These are phyloP conservation scores for Chorisops tibialis DNA, from an alignment of 2,888 invertebrate genomes.

Conservation along the genomic window DNA sequence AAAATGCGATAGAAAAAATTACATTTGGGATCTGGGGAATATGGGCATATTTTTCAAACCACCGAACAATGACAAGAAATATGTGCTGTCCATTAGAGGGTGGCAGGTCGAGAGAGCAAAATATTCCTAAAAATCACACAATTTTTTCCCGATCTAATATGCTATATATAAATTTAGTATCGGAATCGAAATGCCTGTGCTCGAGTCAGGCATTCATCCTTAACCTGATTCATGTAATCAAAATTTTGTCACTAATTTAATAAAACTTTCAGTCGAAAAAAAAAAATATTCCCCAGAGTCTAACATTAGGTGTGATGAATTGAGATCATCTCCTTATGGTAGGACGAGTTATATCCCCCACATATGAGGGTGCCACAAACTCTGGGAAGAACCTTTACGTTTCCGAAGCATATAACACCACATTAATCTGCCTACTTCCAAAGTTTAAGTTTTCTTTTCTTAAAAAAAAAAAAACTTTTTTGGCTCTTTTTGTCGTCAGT, in stretches of 20 bases:
- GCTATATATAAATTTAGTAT: neutral
- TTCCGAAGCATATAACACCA: neutral
- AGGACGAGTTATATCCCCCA: neutral
- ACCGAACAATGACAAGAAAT: slow-evolving; percentile 26
- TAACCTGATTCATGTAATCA: neutral
- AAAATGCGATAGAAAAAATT: slow-evolving; percentile 40
- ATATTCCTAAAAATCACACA: slow-evolving; percentile 14
- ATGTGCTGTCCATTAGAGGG: slow-evolving; percentile 19
- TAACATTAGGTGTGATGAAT: neutral
- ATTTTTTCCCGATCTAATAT: neutral
- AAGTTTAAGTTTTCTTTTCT: neutral
- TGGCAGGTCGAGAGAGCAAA: neutral
- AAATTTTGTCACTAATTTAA: slow-evolving; percentile 12
- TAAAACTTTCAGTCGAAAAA: slow-evolving; percentile 4
- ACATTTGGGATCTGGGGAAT: slow-evolving; percentile 49
- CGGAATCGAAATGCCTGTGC: neutral
- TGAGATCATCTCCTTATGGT: neutral
- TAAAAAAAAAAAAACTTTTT: neutral
- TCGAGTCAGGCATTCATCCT: neutral
- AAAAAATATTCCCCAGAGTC: slow-evolving; percentile 3
- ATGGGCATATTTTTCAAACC: slow-evolving; percentile 23
- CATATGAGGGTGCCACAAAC: neutral
- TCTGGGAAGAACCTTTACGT: no score
- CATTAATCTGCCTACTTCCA: slow-evolving; percentile 1
- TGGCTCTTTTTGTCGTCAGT: neutral